These are phyloP conservation scores for Spinibarbus caldwelli DNA, from an alignment of 2,797 vertebrate genomes.

Conservation along the genomic window DNA sequence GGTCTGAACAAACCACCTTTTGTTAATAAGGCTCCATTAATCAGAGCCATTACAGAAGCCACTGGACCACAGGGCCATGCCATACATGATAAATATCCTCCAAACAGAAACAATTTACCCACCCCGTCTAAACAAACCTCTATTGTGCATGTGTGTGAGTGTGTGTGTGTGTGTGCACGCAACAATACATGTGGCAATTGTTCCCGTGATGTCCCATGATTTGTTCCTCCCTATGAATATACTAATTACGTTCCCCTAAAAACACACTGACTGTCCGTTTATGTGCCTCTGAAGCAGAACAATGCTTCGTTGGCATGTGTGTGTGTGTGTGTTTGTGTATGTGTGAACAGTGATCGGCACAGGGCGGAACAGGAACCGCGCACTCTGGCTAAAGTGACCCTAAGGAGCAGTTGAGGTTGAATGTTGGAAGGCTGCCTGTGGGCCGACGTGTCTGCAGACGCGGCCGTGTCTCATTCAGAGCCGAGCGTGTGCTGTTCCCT, in stretches of 20 bases:
- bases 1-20: conserved; percentile 75
- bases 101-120: conserved; percentile 79
- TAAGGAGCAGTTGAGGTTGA: conserved; percentile 71
- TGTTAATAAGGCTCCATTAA: conserved; percentile 82
- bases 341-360: conserved; percentile 55
- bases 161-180: conserved; percentile 10
- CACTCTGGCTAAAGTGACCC: conserved; percentile 77
- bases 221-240: conserved; percentile 22
- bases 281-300: conserved; percentile 21
- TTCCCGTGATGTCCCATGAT: conserved; percentile 24
- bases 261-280: conserved; percentile 2
- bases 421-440: conserved; percentile 58
- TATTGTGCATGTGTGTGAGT: conserved; percentile 24
- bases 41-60: conserved; percentile 78
- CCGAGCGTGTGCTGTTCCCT: conserved; percentile 49
- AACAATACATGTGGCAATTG: conserved; percentile 37
- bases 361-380: conserved; percentile 80
- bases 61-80: conserved; percentile 62
- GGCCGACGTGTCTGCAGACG: conserved; percentile 53
- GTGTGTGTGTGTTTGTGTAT: conserved; percentile 51
- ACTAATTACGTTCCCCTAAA: conserved; percentile 15
- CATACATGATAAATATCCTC: conserved; percentile 75
- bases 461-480: conserved; percentile 54
- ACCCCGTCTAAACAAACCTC: conserved; percentile 72
- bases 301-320: conserved; percentile 31